phyloP scores from a whole-genome alignment of 2,113 vertebrate species.

The Hiodon alosoides region DNA sequence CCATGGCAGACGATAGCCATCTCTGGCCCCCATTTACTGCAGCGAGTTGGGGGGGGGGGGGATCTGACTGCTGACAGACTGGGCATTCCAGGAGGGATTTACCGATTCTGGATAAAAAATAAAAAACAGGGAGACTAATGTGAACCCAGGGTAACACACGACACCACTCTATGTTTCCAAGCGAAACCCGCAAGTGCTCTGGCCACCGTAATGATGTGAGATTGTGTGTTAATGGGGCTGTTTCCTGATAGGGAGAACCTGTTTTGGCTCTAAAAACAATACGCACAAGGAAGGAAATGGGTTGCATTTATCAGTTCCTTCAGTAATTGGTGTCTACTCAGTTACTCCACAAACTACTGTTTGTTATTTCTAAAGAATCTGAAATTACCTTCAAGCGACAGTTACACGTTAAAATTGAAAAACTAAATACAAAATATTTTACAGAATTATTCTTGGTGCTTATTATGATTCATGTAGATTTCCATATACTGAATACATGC shows the following conservation, averaged over 20 bases:
- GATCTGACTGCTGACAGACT: slow-evolving; percentile 42
- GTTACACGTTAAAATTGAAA: too few species aligned
- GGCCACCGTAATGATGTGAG: neutral
- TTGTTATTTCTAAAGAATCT: too few species aligned
- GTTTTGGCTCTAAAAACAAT: neutral
- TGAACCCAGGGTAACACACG: neutral
- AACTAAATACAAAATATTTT: too few species aligned
- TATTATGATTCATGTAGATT: too few species aligned
- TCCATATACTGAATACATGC: too few species aligned
- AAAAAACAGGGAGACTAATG: slow-evolving; percentile 22
- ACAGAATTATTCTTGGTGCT: too few species aligned
- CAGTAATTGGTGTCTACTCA: neutral
- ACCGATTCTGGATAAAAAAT: slow-evolving; percentile 34
- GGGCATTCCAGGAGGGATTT: slow-evolving; percentile 56
- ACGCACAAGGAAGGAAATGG: neutral
- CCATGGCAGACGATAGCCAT: neutral
- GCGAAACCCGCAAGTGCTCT: neutral
- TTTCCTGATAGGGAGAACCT: neutral
- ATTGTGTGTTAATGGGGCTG: neutral
- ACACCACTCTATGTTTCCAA: neutral
- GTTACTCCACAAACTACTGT: too few species aligned
- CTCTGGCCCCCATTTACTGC: slow-evolving; percentile 1
- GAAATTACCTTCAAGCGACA: too few species aligned
- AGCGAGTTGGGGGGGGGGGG: slow-evolving; percentile 31
- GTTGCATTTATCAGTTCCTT: neutral